Conservation (phyloP, 2,888 invertebrate genomes). For the Drosophila limbata region DNA sequence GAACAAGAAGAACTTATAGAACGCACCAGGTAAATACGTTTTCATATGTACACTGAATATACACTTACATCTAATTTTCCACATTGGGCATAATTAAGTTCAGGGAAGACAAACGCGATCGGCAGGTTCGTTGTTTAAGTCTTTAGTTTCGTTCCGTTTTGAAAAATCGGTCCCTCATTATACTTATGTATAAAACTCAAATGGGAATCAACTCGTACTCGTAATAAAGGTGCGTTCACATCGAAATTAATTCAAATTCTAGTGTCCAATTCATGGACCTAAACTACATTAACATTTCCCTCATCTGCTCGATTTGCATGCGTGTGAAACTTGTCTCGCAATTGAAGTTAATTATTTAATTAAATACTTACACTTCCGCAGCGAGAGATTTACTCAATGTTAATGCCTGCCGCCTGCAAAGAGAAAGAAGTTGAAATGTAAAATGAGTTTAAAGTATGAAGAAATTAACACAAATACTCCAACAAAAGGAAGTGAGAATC, state of each 20-base stretch:
- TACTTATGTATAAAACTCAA: conserved; percentile 16
- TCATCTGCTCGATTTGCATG: conserved; percentile 44
- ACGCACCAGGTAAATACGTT: conserved; percentile 33
- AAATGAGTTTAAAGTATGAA: conserved; percentile 29
- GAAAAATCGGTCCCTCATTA: conserved; percentile 35
- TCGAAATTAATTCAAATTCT: conserved; percentile 48
- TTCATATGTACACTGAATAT: background rate
- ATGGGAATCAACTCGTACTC: conserved; percentile 18
- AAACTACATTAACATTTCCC: background rate
- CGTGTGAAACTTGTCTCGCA: conserved; percentile 49
- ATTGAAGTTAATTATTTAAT: conserved; percentile 56
- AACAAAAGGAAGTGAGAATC: conserved; percentile 2
- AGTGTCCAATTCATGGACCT: conserved; percentile 5
- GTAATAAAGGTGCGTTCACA: conserved; percentile 53
- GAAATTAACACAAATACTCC: conserved; percentile 33
- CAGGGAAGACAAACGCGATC: conserved; percentile 42
- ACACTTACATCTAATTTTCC: conserved; percentile 39
- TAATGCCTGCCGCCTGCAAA: conserved; percentile 47
- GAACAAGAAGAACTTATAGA: conserved; percentile 38
- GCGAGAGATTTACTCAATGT: conserved; percentile 25
- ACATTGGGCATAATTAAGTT: conserved; percentile 63
- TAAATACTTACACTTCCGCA: conserved; percentile 67
- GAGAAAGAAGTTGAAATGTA: conserved; percentile 12
- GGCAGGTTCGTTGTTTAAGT: conserved; percentile 63
- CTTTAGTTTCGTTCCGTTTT: conserved; percentile 46